Evolutionary conservation across 1,140 invertebrate genomes (phyloP).

Genomic region (Temnothorax nylanderi): DNA sequence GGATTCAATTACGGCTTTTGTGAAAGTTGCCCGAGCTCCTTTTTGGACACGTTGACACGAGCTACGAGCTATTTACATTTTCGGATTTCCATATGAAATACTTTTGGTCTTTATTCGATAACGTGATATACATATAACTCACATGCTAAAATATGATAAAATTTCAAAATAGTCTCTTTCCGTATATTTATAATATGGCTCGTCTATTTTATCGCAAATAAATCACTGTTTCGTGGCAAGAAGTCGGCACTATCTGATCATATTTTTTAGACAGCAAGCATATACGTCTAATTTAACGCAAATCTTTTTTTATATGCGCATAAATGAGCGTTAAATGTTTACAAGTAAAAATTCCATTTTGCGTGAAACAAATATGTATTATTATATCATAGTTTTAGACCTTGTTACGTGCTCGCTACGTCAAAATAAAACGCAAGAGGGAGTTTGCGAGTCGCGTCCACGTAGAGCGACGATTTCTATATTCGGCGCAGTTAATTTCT

Average conservation of each 20-base stretch:
- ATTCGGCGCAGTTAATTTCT: constrained; percentile 40
- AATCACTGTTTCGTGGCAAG: not conserved
- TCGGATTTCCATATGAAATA: constrained; percentile 18
- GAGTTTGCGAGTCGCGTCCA: not conserved
- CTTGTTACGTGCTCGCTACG: not conserved
- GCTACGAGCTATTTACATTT: constrained; percentile 40
- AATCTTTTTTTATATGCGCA: not conserved
- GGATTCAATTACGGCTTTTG: constrained; percentile 45
- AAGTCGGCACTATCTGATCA: not conserved
- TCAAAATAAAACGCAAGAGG: not conserved
- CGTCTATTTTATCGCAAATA: constrained; percentile 2
- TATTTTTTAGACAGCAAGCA: not conserved
- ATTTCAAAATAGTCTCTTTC: not conserved
- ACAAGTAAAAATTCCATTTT: not conserved
- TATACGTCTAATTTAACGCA: not conserved
- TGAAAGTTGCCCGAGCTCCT: constrained; percentile 5
- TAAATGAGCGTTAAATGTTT: not conserved
- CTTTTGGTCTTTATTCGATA: constrained; percentile 28
- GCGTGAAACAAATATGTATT: not conserved
- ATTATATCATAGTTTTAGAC: not conserved
- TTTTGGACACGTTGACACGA: constrained; percentile 26
- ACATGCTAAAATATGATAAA: constrained; percentile 10
- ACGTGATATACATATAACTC: constrained; percentile 2
- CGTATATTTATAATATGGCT: not conserved
- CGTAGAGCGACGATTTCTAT: not conserved